Base-by-base conservation (phyloP, 2,797 vertebrate genomes). In the Characodon lateralis region DNA sequence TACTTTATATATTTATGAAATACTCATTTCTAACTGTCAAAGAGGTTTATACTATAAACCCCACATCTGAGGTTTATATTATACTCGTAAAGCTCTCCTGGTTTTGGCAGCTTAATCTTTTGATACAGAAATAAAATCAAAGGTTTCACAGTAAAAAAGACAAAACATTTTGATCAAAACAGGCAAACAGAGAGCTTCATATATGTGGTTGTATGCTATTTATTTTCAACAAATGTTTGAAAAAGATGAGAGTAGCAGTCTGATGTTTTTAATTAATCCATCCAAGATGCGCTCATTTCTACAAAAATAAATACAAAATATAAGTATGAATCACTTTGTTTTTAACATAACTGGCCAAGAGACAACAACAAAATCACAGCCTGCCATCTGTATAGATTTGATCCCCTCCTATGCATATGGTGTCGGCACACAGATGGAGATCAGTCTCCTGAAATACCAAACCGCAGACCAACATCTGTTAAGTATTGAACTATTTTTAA, bases 391-490 rank as follows among this genome's bases (percentile, higher is more conserved):
- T 74, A 79, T 82, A 50, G 56, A 84, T 85, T 77, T 78, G 55
- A 35, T 77, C 41, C 68, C 41, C 4, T 43, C 7, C 18, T 16
- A 10, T 50, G 7, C 9, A 12, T 55, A 78, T 74, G 73, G 53
- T 73, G 69, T 46, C 41, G 77, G 72, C 77, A 74, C 73, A 68
- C 43, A 77, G 56, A 80, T 76, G 26, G 74, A 86, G 78, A 76
- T 80, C 77, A 83, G 72, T 72, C 73, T 78, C 61, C 71, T 83
- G 73, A 88, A 87, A 89, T 59, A 76, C 79, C 74, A 81, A 76
- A 79, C 58, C 72, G n/a, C 84, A 80, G 71, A 76, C 28, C 78
- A n/a, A 85, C 85, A 91, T 93, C 91, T 89, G 90, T 85, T 89
- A 63, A 74, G 87, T 84, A 82, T 82, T 86, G 79, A 79, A 69